A percentile compares a stretch with the other conserved stretches of the same genome.
phyloP scores from a whole-genome alignment of 2,888 invertebrate genomes.

The Pheosia tremula region DNA sequence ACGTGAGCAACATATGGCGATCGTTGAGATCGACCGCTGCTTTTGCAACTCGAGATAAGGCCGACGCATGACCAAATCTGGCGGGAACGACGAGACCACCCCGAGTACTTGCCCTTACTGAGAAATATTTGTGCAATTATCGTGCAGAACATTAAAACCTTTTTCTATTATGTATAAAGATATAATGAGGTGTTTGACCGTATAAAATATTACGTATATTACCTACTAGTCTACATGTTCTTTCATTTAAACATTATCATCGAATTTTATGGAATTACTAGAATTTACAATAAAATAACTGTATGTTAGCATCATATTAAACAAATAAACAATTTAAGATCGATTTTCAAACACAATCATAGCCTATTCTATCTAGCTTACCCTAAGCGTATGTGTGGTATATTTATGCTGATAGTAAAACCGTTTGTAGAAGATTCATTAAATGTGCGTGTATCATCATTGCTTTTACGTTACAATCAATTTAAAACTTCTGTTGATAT shows the following conservation, averaged over 20 bases:
- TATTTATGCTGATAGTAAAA: no score
- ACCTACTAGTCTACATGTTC: no score
- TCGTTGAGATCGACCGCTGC: constrained; percentile 21
- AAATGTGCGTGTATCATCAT: no score
- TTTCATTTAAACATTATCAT: no score
- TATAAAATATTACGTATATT: background rate
- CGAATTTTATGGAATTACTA: no score
- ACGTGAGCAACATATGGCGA: constrained; percentile 51
- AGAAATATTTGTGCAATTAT: constrained; percentile 14
- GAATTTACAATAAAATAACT: no score
- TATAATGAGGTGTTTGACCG: background rate
- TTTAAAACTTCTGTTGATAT: background rate
- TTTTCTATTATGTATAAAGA: constrained; percentile 9
- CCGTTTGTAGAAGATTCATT: no score
- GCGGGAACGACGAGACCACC: constrained; percentile 32
- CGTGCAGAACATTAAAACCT: constrained; percentile 11
- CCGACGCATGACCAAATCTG: constrained; percentile 47
- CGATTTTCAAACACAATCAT: no score
- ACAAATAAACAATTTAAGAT: no score
- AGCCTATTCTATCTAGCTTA: no score
- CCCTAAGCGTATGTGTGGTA: no score
- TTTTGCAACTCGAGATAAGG: constrained; percentile 46
- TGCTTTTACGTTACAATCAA: background rate
- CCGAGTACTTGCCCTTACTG: constrained; percentile 28
- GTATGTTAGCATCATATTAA: no score